Base-by-base conservation (phyloP, 2,797 vertebrate species). In the Anguilla anguilla region DNA sequence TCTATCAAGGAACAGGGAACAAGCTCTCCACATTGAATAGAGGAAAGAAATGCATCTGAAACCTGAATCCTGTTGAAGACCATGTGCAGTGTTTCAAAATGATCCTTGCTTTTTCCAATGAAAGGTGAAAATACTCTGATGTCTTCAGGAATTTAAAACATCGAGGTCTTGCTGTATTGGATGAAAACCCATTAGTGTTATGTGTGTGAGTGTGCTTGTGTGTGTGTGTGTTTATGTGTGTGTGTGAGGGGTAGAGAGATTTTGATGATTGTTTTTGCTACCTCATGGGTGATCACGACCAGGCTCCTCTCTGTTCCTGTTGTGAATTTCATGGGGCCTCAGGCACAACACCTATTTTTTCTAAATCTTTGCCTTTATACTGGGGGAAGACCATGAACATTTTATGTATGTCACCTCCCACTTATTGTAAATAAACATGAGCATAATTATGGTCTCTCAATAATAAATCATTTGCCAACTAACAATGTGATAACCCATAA, bases 1-100 rank as follows among this genome's bases (percentile, higher is more conserved):
- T 61, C 57, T 85, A 59, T 59, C 57, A 55, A 55, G 9, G 69
- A 74, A 39, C 28, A 5, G 35, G 35, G 74, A 77, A 43, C 13
- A 5, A n/a, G 1, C 19, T 39, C 15, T 43, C 53, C 79, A 83
- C 55, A 82, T 61, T 83, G 69, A 39, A 15, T 55, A 55, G 28
- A 86, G 25, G 35, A 84, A 86, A 39, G 77, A 88, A 55, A 84
- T 86, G 61, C 81, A 86, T 86, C 85, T 89, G 88, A 82, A 84
- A 83, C 72, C 74, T 59, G 81, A 85, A 86, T 86, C 51, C 25
- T 64, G 61, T 64, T 64, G 22, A 64, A 64, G 61, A 22, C 61
- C 0, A 28, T 69, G 35, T 39, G 28, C 69, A 35, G 31, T 74
- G 69, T 74, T 74, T 74, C 69, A 31, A 39, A 11, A 13, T 31